phyloP scores from a whole-genome alignment of 2,888 invertebrate species.

The Nineta flava region DNA sequence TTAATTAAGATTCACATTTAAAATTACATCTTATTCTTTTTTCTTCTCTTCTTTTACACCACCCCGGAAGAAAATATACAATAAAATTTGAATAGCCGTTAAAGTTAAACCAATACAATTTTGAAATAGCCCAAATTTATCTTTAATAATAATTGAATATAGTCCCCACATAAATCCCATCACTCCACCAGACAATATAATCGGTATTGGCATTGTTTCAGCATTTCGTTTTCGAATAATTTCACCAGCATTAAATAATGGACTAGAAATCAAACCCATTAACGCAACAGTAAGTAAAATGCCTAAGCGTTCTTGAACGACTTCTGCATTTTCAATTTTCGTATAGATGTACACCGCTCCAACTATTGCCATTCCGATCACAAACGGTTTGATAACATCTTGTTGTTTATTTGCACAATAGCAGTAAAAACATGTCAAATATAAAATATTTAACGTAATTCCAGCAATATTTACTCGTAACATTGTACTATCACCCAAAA shows the following conservation, averaged over 20 bases:
- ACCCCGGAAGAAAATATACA: constrained; percentile 44
- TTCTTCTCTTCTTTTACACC: not conserved
- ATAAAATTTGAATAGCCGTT: constrained; percentile 42
- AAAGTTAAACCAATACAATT: constrained; percentile 21
- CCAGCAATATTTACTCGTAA: constrained; percentile 64
- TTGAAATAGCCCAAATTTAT: constrained; percentile 52
- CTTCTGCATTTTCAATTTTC: constrained; percentile 42
- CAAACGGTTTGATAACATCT: constrained; percentile 38
- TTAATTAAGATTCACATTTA: too few species aligned
- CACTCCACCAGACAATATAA: constrained; percentile 67
- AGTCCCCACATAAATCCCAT: constrained; percentile 66
- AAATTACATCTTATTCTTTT: too few species aligned
- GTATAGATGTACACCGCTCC: constrained; percentile 46
- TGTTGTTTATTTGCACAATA: constrained; percentile 39
- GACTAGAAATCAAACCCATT: constrained; percentile 50
- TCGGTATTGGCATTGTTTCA: constrained; percentile 72
- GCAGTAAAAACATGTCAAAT: constrained; percentile 45
- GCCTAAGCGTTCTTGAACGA: constrained; percentile 54
- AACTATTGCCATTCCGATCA: constrained; percentile 37
- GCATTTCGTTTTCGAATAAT: constrained; percentile 71
- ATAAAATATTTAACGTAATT: constrained; percentile 47
- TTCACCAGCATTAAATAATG: constrained; percentile 50
- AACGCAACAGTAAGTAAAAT: constrained; percentile 50
- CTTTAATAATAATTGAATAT: constrained; percentile 62
- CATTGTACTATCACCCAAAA: constrained; percentile 60